Evolutionary conservation across 1,140 invertebrate genomes (phyloP).

Genomic region (Tetramorium parvispinum): DNA sequence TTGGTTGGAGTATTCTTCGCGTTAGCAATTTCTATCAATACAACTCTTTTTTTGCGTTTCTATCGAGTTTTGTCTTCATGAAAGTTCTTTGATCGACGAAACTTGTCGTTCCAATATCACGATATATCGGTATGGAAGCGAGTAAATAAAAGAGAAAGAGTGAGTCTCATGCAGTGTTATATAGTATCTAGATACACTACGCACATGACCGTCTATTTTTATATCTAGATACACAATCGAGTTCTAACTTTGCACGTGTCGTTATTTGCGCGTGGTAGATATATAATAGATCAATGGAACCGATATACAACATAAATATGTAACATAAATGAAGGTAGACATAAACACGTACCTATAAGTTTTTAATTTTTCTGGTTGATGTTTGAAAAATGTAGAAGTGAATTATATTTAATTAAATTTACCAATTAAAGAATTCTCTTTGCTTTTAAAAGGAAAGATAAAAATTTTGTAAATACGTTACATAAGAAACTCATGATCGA

Average conservation of each 20-base stretch:
- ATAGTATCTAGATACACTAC: neutral
- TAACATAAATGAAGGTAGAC: neutral
- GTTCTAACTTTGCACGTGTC: conserved; percentile 30
- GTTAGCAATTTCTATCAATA: neutral
- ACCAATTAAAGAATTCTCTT: neutral
- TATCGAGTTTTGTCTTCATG: neutral
- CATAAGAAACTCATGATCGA: neutral
- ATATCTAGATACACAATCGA: conserved; percentile 12
- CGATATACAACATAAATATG: neutral
- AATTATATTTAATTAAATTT: neutral
- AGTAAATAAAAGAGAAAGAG: conserved; percentile 43
- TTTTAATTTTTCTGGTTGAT: neutral
- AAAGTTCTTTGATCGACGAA: conserved; percentile 7
- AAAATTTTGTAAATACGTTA: neutral
- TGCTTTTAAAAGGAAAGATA: neutral
- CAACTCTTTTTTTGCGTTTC: neutral
- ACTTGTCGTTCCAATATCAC: conserved; percentile 22
- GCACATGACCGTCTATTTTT: conserved; percentile 42
- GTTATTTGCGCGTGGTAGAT: conserved; percentile 6
- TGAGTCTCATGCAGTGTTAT: conserved; percentile 5
- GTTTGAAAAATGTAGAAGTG: neutral
- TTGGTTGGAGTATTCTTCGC: neutral
- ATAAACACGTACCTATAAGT: neutral
- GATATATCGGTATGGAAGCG: conserved; percentile 28
- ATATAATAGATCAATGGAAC: conserved; percentile 9